phyloP scores from a whole-genome alignment of 1,140 invertebrate species.

The silkworm (Bombyx mori) region ASM3026992v2 NC_085135.1:10086001-10086500 shows the following conservation, averaged over 20 bases:
- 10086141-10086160: constrained; percentile 1
- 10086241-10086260: constrained; percentile 4
- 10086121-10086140: too few relatives aligned
- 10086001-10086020: too few relatives aligned
- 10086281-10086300: background rate
- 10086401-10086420: constrained; percentile 10
- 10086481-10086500: constrained; percentile 33
- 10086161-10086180: constrained; percentile 7
- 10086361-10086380: constrained; percentile 5
- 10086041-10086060: too few relatives aligned
- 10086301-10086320: background rate
- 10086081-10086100: too few relatives aligned
- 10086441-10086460: constrained; percentile 27
- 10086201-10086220: constrained; percentile 6
- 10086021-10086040: too few relatives aligned
- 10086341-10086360: constrained; percentile 6
- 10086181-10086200: constrained; percentile 4
- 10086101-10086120: too few relatives aligned
- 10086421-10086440: constrained; percentile 9
- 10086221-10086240: constrained; percentile 5
- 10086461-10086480: constrained; percentile 21
- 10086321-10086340: constrained; percentile 6
- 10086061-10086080: too few relatives aligned
- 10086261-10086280: background rate
- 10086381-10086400: constrained; percentile 8